These are phyloP conservation scores for Amiota mariae DNA, from an alignment of 2,888 invertebrate genomes.

Conservation along the genomic window DNA sequence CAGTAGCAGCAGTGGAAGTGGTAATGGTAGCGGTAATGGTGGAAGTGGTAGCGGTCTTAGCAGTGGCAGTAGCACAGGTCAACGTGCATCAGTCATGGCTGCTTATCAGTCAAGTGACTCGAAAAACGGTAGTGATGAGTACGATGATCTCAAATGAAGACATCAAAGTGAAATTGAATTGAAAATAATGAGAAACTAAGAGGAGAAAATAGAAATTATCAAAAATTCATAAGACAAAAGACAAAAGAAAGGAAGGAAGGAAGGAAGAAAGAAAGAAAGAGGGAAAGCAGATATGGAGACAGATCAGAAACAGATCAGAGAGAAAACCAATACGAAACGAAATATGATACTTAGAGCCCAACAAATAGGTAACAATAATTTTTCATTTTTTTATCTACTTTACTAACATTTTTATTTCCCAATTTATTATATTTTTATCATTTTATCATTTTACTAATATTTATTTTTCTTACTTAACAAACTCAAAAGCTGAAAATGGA, in stretches of 20 bases:
- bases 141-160: conserved; percentile 71
- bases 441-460: background rate
- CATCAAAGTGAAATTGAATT: background rate
- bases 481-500: conserved; percentile 45
- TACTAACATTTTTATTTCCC: background rate
- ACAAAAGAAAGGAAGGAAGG: no score
- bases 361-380: conserved; percentile 49
- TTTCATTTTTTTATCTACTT: conserved; percentile 6
- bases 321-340: conserved; percentile 9
- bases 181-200: background rate
- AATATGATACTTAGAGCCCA: conserved; percentile 22
- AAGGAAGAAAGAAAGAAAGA: no score
- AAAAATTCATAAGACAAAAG: no score
- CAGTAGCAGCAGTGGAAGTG: conserved; percentile 40
- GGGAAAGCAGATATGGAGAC: no score
- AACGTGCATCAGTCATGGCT: conserved; percentile 65
- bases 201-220: no score
- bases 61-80: conserved; percentile 42
- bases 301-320: no score
- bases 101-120: conserved; percentile 70
- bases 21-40: conserved; percentile 31
- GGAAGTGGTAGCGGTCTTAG: conserved; percentile 23
- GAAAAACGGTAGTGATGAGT: conserved; percentile 73
- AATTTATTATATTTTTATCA: background rate
- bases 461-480: conserved; percentile 28